phyloP scores from a whole-genome alignment of 2,113 vertebrate genomes.

The Saguinus imperator region DNA sequence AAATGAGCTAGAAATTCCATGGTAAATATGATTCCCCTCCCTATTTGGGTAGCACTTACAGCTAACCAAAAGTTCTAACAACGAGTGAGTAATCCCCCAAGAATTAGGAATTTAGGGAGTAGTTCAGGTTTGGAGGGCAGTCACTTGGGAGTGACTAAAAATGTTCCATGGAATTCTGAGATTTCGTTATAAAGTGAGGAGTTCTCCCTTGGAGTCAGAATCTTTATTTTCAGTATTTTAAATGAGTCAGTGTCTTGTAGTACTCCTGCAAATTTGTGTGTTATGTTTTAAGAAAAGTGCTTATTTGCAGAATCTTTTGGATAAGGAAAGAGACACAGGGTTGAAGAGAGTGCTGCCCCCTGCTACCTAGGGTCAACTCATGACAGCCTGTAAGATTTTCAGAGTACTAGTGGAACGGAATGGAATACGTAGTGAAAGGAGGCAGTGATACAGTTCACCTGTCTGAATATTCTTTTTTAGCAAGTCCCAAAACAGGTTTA shows the following conservation, averaged over 20 bases:
- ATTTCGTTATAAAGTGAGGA: neutral
- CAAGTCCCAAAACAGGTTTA: constrained; percentile 24
- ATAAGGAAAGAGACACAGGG: neutral
- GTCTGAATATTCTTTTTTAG: constrained; percentile 6
- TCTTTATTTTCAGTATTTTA: constrained; percentile 22
- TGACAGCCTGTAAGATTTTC: neutral
- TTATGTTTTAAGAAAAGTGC: neutral
- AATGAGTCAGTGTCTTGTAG: neutral
- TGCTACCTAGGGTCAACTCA: too few species aligned
- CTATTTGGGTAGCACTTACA: neutral
- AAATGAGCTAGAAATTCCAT: constrained; percentile 62
- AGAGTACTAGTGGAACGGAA: neutral
- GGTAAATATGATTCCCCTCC: neutral
- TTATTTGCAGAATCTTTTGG: neutral
- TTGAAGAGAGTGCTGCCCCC: neutral
- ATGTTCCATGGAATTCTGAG: constrained; percentile 42
- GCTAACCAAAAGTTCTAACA: constrained; percentile 43
- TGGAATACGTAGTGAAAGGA: neutral
- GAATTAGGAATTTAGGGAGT: constrained; percentile 71
- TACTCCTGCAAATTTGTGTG: neutral
- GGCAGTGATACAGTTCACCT: neutral
- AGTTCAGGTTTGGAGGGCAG: constrained; percentile 60
- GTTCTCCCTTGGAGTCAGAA: neutral
- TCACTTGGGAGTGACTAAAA: constrained; percentile 46
- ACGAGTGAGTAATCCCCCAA: constrained; percentile 70